phyloP scores from a whole-genome alignment of 2,113 vertebrate species.

The Meles meles region DNA sequence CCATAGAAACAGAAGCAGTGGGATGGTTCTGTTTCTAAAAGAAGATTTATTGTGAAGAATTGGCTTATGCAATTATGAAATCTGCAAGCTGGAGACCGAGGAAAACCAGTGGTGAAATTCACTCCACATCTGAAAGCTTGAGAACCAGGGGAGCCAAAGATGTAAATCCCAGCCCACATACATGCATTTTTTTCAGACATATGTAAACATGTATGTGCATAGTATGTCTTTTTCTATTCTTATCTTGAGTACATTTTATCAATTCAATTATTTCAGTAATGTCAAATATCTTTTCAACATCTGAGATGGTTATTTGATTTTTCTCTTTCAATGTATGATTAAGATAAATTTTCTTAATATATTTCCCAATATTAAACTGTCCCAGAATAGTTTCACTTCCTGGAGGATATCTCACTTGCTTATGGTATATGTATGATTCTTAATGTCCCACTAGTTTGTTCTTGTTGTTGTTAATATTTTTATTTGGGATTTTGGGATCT shows the following conservation, averaged over 20 bases:
- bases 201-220: rapidly evolving
- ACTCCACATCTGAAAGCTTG: not conserved
- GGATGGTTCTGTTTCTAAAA: not conserved
- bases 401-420: not conserved
- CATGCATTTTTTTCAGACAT: not conserved
- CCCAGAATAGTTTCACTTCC: not conserved
- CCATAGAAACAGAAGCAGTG: not conserved
- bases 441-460: not conserved
- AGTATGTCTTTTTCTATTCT: not conserved
- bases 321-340: not conserved
- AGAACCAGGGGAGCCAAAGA: not conserved
- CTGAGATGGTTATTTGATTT: not conserved
- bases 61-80: not conserved
- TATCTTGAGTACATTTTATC: not conserved
- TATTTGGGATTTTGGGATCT: not conserved
- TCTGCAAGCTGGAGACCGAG: not conserved
- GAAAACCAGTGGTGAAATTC: not conserved
- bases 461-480: not conserved
- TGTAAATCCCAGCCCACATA: not conserved
- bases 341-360: not conserved
- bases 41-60: not conserved
- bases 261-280: not conserved
- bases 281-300: not conserved
- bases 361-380: not conserved
- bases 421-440: not conserved